phyloP scores from a whole-genome alignment of 37 sponge, comb jelly and placozoan species.

The Cliona cf. orientalis region DNA sequence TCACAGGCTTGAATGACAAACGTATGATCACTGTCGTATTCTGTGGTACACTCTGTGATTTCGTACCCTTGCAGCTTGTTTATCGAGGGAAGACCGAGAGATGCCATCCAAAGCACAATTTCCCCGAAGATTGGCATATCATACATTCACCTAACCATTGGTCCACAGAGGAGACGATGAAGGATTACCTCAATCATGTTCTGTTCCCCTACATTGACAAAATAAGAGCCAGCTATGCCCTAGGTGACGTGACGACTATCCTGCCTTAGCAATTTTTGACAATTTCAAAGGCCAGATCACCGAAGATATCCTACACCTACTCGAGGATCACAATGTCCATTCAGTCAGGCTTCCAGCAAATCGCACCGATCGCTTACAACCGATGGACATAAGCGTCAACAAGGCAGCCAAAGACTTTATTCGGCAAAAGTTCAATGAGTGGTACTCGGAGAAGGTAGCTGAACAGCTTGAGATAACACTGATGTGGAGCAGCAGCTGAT shows the following conservation, averaged over 20 bases:
- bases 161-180: slow-evolving; percentile 58
- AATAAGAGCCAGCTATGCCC: slow-evolving; percentile 3
- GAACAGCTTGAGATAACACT: too few species aligned
- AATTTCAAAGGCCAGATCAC: slow-evolving; percentile 44
- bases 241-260: slow-evolving; percentile 8
- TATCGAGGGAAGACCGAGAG: slow-evolving; percentile 50
- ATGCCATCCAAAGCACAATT: slow-evolving; percentile 41
- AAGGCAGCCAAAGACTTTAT: slow-evolving; percentile 52
- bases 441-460: slow-evolving; percentile 29
- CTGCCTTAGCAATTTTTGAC: slow-evolving; percentile 47
- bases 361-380: too few species aligned
- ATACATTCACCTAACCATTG: slow-evolving; percentile 53
- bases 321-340: slow-evolving; percentile 30
- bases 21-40: slow-evolving; percentile 59
- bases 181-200: slow-evolving; percentile 19
- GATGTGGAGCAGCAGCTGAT: too few species aligned
- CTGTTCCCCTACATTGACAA: slow-evolving; percentile 27
- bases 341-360: slow-evolving; percentile 41
- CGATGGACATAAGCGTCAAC: too few species aligned
- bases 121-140: too few species aligned
- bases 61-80: slow-evolving; percentile 51
- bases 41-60: slow-evolving; percentile 19
- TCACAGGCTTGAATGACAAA: slow-evolving; percentile 53
- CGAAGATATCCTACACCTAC: slow-evolving; percentile 13
- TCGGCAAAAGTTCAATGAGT: slow-evolving; percentile 26